Percentiles rank a stretch among this genome's conserved stretches.
Evolutionary conservation across 2,888 invertebrate species (phyloP).

Genomic region (Drosophila meridionalis): DNA sequence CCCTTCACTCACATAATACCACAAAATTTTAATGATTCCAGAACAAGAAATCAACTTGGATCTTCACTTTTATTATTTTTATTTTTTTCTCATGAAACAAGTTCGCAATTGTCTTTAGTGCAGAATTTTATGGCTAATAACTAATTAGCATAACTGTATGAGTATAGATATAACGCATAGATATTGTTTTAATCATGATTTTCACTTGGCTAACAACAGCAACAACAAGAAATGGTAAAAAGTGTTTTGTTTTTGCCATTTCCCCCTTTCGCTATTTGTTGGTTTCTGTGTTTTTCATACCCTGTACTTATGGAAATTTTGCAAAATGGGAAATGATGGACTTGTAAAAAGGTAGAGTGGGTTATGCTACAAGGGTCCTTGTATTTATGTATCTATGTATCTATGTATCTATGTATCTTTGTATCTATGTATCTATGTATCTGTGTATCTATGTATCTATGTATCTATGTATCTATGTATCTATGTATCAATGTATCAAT

Average conservation of each 20-base stretch:
- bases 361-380: neutral
- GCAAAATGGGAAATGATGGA: neutral
- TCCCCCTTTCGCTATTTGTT: slow-evolving; percentile 49
- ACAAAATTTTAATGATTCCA: neutral
- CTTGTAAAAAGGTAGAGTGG: neutral
- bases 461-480: neutral
- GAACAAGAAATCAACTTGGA: neutral
- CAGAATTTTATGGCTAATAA: slow-evolving; percentile 38
- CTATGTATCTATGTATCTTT: neutral
- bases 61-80: neutral
- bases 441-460: neutral
- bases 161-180: slow-evolving; percentile 39
- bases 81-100: neutral
- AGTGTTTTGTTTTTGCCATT: slow-evolving; percentile 26
- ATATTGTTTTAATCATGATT: slow-evolving; percentile 53
- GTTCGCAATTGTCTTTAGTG: slow-evolving; percentile 3
- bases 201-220: slow-evolving; percentile 46
- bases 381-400: neutral
- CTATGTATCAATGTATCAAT: neutral
- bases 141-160: slow-evolving; percentile 47
- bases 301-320: neutral
- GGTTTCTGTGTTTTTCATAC: slow-evolving; percentile 4
- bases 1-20: neutral
- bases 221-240: neutral
- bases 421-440: neutral